These are phyloP conservation scores for Ectropis grisescens DNA, from an alignment of 1,140 invertebrate genomes.

Conservation along the genomic window DNA sequence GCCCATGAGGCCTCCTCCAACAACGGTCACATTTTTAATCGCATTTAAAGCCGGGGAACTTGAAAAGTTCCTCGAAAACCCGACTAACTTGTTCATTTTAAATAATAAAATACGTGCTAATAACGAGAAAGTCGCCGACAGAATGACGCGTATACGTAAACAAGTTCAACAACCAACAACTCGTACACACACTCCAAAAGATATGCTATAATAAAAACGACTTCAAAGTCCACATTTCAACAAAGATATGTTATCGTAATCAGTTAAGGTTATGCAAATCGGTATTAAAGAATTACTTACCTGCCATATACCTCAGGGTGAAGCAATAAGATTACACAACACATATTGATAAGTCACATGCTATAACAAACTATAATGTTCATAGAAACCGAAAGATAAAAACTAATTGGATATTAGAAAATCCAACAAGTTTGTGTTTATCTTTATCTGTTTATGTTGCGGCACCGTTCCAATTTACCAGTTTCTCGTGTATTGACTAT, in stretches of 20 bases:
- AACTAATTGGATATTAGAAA: too few relatives aligned
- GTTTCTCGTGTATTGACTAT: too few relatives aligned
- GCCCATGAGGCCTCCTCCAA: constrained; percentile 89
- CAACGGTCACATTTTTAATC: constrained; percentile 84
- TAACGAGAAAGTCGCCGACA: constrained; percentile 6
- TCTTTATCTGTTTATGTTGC: too few relatives aligned
- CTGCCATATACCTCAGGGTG: constrained; percentile 12
- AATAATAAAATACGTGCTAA: constrained; percentile 2
- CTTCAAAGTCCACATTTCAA: constrained; percentile 9
- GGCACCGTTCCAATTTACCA: too few relatives aligned
- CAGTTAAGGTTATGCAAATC: not conserved
- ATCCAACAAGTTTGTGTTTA: too few relatives aligned
- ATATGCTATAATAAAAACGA: constrained; percentile 1
- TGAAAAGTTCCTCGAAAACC: constrained; percentile 39
- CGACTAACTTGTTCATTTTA: constrained; percentile 48
- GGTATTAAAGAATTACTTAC: constrained; percentile 15
- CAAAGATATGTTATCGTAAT: constrained; percentile 8
- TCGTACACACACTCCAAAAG: too few relatives aligned
- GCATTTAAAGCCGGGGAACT: constrained; percentile 37
- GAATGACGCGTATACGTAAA: constrained; percentile 3
- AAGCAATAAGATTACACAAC: constrained; percentile 6
- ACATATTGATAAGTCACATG: constrained; percentile 14
- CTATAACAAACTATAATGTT: too few relatives aligned
- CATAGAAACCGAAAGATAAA: too few relatives aligned
- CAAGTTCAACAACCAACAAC: not conserved